These are phyloP conservation scores for Brachyptera risi DNA, from an alignment of 2,888 invertebrate species.

Conservation along the genomic window DNA sequence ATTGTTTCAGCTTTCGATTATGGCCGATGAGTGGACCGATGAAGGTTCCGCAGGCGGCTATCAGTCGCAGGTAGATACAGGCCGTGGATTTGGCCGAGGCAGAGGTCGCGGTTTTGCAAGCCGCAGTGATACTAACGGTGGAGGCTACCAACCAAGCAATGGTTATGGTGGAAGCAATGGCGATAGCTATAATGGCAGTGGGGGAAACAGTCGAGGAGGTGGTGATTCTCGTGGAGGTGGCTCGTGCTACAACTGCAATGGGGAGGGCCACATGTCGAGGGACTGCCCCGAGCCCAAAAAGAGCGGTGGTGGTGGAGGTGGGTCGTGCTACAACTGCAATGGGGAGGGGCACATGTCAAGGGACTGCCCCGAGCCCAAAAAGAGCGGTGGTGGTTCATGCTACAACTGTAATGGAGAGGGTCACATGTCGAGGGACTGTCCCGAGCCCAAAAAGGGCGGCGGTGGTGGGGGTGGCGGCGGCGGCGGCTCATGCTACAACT, in stretches of 20 bases:
- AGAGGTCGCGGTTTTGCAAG: not conserved
- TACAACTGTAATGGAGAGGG: constrained; percentile 4
- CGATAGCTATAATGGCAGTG: constrained; percentile 27
- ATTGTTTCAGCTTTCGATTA: too few species aligned
- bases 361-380: too few species aligned
- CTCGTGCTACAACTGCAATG: constrained; percentile 8
- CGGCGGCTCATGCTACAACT: constrained; percentile 2
- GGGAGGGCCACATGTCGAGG: not conserved
- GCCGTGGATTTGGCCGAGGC: constrained; percentile 1
- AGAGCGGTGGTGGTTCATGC: constrained; percentile 10
- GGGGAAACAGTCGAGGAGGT: constrained; percentile 28
- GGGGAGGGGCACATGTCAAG: not conserved
- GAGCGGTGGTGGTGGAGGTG: constrained; percentile 16
- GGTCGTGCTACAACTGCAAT: constrained; percentile 8
- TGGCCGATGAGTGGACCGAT: constrained; percentile 59
- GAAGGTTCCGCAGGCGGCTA: constrained; percentile 42
- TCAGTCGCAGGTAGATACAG: not conserved
- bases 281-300: too few species aligned
- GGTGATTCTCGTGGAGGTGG: constrained; percentile 21
- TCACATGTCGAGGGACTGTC: not conserved
- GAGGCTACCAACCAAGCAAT: too few species aligned
- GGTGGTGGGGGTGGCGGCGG: constrained; percentile 42
- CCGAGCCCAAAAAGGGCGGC: too few species aligned
- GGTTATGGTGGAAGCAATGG: constrained; percentile 32
- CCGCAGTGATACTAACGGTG: not conserved